These are phyloP conservation scores for Bryconaethiops microstoma DNA, from an alignment of 2,797 vertebrate species.

Conservation along the genomic window DNA sequence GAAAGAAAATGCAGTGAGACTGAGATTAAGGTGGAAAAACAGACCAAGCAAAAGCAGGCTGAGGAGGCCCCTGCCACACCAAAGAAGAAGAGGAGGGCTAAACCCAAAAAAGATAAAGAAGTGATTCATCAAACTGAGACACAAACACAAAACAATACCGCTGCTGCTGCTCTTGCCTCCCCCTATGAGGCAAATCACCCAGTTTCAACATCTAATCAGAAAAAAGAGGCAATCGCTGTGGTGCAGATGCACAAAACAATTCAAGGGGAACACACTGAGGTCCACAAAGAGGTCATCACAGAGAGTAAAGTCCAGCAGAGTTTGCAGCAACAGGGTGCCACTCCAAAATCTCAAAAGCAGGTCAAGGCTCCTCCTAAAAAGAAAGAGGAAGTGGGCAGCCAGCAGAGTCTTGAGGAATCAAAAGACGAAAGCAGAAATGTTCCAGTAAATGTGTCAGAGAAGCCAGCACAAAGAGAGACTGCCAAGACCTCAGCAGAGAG, in stretches of 20 bases:
- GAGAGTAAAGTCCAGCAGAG: conserved; percentile 66
- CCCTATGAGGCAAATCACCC: conserved; percentile 58
- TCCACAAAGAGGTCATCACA: conserved; percentile 63
- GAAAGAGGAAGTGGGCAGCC: conserved; percentile 63
- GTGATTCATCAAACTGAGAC: conserved; percentile 58
- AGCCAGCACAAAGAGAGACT: conserved; percentile 69
- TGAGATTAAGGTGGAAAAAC: conserved; percentile 52
- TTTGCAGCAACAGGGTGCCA: conserved; percentile 62
- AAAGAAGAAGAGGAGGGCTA: conserved; percentile 75
- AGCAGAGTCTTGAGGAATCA: conserved; percentile 66
- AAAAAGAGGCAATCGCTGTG: conserved; percentile 60
- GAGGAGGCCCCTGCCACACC: conserved; percentile 54
- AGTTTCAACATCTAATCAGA: conserved; percentile 52
- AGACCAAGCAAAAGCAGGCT: conserved; percentile 62
- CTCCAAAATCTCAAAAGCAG: conserved; percentile 66
- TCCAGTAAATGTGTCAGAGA: conserved; percentile 68
- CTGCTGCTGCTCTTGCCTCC: not conserved
- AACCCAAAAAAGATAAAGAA: conserved; percentile 77
- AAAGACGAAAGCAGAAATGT: conserved; percentile 59
- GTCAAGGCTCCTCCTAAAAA: conserved; percentile 66
- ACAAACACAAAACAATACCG: conserved; percentile 59
- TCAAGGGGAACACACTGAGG: conserved; percentile 61
- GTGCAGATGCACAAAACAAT: conserved; percentile 62
- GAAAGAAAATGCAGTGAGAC: conserved; percentile 49
- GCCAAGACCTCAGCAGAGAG: conserved; percentile 66